Conservation (phyloP, 2,797 vertebrate genomes). For the Leucoraja ocellata region DNA sequence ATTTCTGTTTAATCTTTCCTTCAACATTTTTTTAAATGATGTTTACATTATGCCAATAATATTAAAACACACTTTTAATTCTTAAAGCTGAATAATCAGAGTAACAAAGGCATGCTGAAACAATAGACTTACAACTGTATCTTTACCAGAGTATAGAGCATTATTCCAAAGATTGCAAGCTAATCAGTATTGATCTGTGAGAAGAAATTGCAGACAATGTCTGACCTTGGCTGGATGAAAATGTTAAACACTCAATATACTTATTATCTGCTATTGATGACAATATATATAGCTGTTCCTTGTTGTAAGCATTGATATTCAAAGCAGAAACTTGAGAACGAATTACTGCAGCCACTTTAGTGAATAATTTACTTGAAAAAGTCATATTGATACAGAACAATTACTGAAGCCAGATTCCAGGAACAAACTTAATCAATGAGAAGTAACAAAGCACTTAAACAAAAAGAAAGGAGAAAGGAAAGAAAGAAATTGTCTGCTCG, state of each 20-base stretch:
- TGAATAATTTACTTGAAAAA: slow-evolving; percentile 26
- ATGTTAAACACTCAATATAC: slow-evolving; percentile 3
- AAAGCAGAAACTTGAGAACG: slow-evolving; percentile 24
- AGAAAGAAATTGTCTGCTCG: not conserved
- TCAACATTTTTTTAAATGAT: too few relatives aligned
- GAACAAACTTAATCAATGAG: slow-evolving; percentile 22
- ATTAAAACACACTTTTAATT: not conserved
- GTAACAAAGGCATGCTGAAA: not conserved
- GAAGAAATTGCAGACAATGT: slow-evolving; percentile 6
- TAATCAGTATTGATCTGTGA: not conserved
- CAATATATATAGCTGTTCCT: not conserved
- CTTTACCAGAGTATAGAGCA: not conserved
- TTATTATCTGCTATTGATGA: slow-evolving; percentile 9
- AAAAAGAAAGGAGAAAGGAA: not conserved
- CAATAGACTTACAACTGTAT: not conserved
- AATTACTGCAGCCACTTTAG: not conserved
- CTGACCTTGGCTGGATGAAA: slow-evolving; percentile 13
- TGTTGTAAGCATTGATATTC: slow-evolving; percentile 5
- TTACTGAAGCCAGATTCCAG: not conserved
- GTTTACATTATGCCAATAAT: not conserved
- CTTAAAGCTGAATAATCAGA: not conserved
- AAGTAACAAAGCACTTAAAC: not conserved
- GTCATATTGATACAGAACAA: not conserved
- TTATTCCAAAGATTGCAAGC: not conserved
- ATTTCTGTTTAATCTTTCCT: not conserved